Percentiles rank a stretch among this genome's conserved stretches.
These are phyloP conservation scores for Heteractis magnifica DNA, from an alignment of 92 coral and sea anemone genomes.

Conservation along the genomic window DNA sequence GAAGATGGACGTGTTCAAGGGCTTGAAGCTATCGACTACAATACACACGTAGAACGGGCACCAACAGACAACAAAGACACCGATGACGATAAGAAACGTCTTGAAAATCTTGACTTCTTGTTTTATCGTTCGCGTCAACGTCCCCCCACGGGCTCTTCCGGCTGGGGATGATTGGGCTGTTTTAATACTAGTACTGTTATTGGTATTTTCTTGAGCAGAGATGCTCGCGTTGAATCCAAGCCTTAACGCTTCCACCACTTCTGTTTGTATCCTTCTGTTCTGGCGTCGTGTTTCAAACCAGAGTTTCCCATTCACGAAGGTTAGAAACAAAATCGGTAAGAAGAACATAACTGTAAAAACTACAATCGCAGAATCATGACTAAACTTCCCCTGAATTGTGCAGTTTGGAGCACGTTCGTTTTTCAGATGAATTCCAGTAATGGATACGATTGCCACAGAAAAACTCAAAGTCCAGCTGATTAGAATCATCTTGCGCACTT, in stretches of 20 bases:
- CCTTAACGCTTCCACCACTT: neutral
- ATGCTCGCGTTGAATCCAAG: neutral
- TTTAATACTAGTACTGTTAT: neutral
- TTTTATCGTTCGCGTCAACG: constrained; percentile 16
- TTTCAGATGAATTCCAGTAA: constrained; percentile 8
- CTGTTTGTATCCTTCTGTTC: constrained; percentile 25
- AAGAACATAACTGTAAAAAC: constrained; percentile 27
- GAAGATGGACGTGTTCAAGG: neutral
- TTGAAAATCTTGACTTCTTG: constrained; percentile 39
- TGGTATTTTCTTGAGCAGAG: neutral
- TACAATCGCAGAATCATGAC: constrained; percentile 14
- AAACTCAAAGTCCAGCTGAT: constrained; percentile 46
- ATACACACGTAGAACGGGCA: constrained; percentile 27
- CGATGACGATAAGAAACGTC: constrained; percentile 31
- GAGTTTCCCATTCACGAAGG: constrained; percentile 64
- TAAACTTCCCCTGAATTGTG: constrained; percentile 35
- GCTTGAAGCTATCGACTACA: constrained; percentile 10
- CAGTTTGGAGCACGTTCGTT: constrained; percentile 28
- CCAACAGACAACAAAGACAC: constrained; percentile 31
- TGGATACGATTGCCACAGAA: constrained; percentile 11
- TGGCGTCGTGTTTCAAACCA: constrained; percentile 53
- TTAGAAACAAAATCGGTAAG: constrained; percentile 46
- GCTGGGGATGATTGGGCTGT: no score
- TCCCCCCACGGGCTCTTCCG: neutral
- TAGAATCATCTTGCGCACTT: constrained; percentile 46